Base-by-base conservation (phyloP, 92 coral and sea anemone genomes). In the Palythoa grandis region DNA sequence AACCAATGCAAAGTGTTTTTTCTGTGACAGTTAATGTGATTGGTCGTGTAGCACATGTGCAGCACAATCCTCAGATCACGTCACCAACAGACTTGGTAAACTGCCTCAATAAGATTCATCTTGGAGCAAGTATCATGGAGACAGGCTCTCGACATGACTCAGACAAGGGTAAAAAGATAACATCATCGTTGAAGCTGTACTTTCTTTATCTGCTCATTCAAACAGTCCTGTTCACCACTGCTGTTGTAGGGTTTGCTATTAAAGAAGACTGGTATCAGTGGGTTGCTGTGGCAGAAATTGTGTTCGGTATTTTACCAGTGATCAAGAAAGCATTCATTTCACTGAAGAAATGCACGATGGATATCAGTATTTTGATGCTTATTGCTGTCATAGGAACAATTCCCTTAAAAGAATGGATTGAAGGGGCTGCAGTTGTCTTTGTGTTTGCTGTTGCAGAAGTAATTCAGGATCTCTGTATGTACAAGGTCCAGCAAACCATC, bases 41-140 rank as follows among this genome's bases (percentile, higher is more conserved):
- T 83, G 99, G 99, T 24, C 96, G 99, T 16, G 97, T 97, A 13
- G 99, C 88, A 25, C 91, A 95, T 87, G 97, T 97, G 69, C 91
- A 91, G 70, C 98, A 97, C 71, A 89, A 93, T 88, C 98, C 98
- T 72, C 95, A 93, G 74, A 91, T 95, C 71, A 90, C 93, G 56
- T 90, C 99, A 58, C 93, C 98, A 2, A 90, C 93, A 37, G 94
- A 89, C 60, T 87, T 97, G 50, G 92, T 97, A 57, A 79, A 63
- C 52, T 87, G 89, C 70, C 92, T 97, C 75, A 97, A 97, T 92
- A 76, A 83, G 74, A 89, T 92, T 40, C 98, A 97, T 76, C 97
- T 97, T 67, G 99, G 99, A 8, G 99, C 95, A 9, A 95, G 97
- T 52, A 93, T 97, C 13, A 95, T 97, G 95, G 99, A 97, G 74